Evolutionary conservation across 1,140 invertebrate species (phyloP).

Genomic region (Drosophila chauvacae): DNA sequence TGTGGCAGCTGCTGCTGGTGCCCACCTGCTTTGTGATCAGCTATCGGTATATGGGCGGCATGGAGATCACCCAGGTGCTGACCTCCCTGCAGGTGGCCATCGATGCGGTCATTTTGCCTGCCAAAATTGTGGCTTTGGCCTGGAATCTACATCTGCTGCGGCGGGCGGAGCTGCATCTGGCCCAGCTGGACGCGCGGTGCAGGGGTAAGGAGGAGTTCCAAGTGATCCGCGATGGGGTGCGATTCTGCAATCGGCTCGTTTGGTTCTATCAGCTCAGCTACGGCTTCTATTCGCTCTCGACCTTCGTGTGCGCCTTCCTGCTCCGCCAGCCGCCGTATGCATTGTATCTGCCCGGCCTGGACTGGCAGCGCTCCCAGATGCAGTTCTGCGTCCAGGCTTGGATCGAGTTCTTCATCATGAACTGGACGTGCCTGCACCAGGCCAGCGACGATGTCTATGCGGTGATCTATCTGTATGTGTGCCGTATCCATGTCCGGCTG

Average conservation of each 20-base stretch:
- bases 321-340: conserved; percentile 52
- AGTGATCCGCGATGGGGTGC: conserved; percentile 13
- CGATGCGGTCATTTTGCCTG: conserved; percentile 49
- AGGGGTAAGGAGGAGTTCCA: conserved; percentile 17
- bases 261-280: conserved; percentile 53
- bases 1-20: conserved; percentile 45
- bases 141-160: conserved; percentile 40
- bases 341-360: conserved; percentile 53
- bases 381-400: conserved; percentile 46
- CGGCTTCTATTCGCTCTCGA: conserved; percentile 50
- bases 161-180: conserved; percentile 27
- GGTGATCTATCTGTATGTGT: conserved; percentile 57
- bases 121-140: conserved; percentile 53
- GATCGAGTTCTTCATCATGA: conserved; percentile 56
- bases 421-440: conserved; percentile 62
- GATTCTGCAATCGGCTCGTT: conserved; percentile 48
- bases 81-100: conserved; percentile 62
- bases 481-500: conserved; percentile 41
- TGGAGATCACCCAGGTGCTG: conserved; percentile 56
- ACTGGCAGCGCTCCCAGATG: conserved; percentile 33
- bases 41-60: conserved; percentile 37
- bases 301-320: conserved; percentile 46
- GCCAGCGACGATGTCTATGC: conserved; percentile 61
- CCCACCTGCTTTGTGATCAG: conserved; percentile 52
- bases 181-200: conserved; percentile 44